phyloP scores from a whole-genome alignment of 2,113 vertebrate genomes.

The Alaudala cheleensis region DNA sequence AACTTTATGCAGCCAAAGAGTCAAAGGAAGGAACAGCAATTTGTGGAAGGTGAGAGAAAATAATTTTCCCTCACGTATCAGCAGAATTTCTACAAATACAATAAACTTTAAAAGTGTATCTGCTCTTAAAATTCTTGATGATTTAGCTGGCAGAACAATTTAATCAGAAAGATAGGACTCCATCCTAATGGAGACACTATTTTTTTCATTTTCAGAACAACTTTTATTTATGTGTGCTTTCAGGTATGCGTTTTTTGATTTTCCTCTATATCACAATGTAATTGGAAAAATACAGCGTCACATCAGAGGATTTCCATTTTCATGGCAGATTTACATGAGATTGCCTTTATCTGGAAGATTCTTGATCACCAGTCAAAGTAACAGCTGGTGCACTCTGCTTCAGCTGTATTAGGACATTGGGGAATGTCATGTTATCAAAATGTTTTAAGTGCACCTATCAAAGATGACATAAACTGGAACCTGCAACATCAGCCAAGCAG shows the following conservation, averaged over 20 bases:
- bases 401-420: constrained; percentile 48
- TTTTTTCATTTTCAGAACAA: not conserved
- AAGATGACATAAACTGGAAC: constrained; percentile 31
- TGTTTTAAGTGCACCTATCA: constrained; percentile 53
- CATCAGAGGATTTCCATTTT: constrained; percentile 39
- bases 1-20: constrained; percentile 18
- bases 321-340: constrained; percentile 60
- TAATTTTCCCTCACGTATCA: not conserved
- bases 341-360: constrained; percentile 44
- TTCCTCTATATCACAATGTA: not conserved
- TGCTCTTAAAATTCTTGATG: not conserved
- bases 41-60: constrained; percentile 17
- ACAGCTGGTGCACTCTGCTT: constrained; percentile 57
- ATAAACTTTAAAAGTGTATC: not conserved
- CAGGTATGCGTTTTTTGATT: not conserved
- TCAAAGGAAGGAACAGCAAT: not conserved
- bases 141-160: not conserved
- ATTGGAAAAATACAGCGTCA: constrained; percentile 21
- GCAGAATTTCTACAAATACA: not conserved
- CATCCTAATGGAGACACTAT: not conserved
- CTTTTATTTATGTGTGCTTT: not conserved
- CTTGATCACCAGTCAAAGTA: constrained; percentile 56
- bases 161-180: not conserved
- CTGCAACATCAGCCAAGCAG: not conserved
- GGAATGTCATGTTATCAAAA: constrained; percentile 50